These are phyloP conservation scores for Theristus sp. DNA, from an alignment of 2,888 invertebrate genomes.

Conservation along the genomic window DNA sequence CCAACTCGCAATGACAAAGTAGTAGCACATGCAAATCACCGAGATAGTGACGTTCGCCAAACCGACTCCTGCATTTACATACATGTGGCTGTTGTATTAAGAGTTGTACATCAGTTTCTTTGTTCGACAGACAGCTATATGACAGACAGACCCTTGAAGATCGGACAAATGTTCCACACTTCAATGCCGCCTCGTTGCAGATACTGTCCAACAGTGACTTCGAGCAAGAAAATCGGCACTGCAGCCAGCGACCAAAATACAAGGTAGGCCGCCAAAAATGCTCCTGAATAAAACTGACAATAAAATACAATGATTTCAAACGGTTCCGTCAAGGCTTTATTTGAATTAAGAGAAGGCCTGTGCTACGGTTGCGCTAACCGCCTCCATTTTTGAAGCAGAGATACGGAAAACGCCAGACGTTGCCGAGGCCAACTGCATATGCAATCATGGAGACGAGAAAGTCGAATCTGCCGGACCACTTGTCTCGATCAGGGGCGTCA, in stretches of 20 bases:
- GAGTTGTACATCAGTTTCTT: no score
- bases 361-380: no score
- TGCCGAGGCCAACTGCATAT: constrained; percentile 26
- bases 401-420: constrained; percentile 27
- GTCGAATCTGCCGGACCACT: constrained; percentile 24
- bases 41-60: constrained; percentile 26
- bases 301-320: no score
- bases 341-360: no score
- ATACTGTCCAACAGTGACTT: constrained; percentile 27
- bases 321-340: no score
- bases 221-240: constrained; percentile 25
- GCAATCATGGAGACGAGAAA: constrained; percentile 28
- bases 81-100: not conserved
- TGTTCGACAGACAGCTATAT: no score
- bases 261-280: constrained; percentile 25
- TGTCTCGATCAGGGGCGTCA: no score
- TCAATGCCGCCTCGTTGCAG: constrained; percentile 27
- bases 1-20: constrained; percentile 28
- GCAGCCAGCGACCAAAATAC: constrained; percentile 25
- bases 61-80: constrained; percentile 19
- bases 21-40: constrained; percentile 27
- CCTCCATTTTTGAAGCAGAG: constrained; percentile 29
- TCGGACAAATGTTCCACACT: constrained; percentile 20
- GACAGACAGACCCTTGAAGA: constrained; percentile 8
- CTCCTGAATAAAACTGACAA: constrained; percentile 10